Percentiles rank a stretch among this genome's conserved stretches.
These are phyloP conservation scores for Limnephilus marmoratus DNA, from an alignment of 2,888 invertebrate genomes.

Conservation along the genomic window DNA sequence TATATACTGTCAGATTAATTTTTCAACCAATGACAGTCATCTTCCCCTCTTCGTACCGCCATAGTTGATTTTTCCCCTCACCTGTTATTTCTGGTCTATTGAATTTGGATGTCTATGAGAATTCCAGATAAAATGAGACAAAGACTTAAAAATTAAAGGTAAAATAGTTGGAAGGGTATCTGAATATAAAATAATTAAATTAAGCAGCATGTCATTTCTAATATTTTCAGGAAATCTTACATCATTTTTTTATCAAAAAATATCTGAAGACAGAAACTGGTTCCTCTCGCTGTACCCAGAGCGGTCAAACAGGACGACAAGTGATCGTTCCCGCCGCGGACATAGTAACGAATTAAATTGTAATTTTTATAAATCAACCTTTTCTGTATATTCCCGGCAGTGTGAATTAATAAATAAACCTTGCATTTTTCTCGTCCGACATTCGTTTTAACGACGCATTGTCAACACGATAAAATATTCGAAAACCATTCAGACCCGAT, in stretches of 20 bases:
- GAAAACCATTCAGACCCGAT: neutral
- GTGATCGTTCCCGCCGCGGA: slow-evolving; percentile 57
- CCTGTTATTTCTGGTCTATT: too few species aligned
- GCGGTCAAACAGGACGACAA: slow-evolving; percentile 58
- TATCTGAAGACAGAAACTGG: neutral
- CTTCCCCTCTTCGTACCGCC: too few species aligned
- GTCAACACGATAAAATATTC: slow-evolving; percentile 39
- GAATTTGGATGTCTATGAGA: too few species aligned
- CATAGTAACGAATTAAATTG: slow-evolving; percentile 59
- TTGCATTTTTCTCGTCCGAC: slow-evolving; percentile 40
- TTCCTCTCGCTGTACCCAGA: slow-evolving; percentile 48
- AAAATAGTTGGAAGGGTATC: too few species aligned
- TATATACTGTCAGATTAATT: too few species aligned
- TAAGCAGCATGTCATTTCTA: neutral
- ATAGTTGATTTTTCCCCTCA: too few species aligned
- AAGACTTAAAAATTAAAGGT: too few species aligned
- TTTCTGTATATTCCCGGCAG: slow-evolving; percentile 22
- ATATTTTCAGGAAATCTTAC: neutral
- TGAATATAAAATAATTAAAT: neutral
- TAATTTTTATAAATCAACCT: slow-evolving; percentile 58
- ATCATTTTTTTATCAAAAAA: neutral
- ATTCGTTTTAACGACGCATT: slow-evolving; percentile 47
- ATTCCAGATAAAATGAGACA: too few species aligned
- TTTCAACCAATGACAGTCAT: too few species aligned
- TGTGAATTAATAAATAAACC: slow-evolving; percentile 32